Conservation (phyloP, 37 sponge, comb jelly and placozoan species). For the Lycopodina hypogea region DNA sequence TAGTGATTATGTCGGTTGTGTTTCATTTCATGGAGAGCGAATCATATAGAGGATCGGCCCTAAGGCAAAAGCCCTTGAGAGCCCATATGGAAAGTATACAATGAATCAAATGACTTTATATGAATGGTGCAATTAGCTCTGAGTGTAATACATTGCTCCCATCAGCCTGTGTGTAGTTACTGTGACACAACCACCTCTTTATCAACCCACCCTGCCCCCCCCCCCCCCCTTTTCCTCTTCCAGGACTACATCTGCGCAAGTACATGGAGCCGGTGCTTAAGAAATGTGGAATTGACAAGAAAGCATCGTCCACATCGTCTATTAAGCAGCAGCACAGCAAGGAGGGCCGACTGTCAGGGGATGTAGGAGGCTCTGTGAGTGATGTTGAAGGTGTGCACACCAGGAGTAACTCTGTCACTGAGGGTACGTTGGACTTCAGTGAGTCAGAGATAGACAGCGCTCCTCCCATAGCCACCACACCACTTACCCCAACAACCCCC, state of each 20-base stretch:
- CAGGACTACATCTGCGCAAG: conserved; percentile 54
- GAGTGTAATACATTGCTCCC: no score
- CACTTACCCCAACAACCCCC: conserved; percentile 9
- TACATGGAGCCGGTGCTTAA: conserved; percentile 52
- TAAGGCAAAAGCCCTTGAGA: no score
- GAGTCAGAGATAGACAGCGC: conserved; percentile 29
- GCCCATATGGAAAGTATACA: no score
- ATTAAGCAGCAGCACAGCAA: neutral
- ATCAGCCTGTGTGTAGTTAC: no score
- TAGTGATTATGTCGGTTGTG: no score
- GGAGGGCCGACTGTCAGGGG: neutral
- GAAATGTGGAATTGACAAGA: conserved; percentile 43
- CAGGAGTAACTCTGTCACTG: conserved; percentile 23
- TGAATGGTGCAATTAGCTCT: no score
- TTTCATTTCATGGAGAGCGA: no score
- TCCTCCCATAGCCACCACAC: neutral
- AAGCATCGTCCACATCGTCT: neutral
- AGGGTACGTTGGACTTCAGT: conserved; percentile 33
- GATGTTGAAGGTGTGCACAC: conserved; percentile 15
- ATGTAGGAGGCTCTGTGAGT: neutral
- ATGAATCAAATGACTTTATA: no score
- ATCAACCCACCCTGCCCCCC: no score
- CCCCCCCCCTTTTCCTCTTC: neutral
- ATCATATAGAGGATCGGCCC: no score
- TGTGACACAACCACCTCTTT: no score